Evolutionary conservation across 2,113 vertebrate genomes (phyloP), one percentile per base, ranked within the genome.

Genomic region (Recurvirostra avosetta): DNA sequence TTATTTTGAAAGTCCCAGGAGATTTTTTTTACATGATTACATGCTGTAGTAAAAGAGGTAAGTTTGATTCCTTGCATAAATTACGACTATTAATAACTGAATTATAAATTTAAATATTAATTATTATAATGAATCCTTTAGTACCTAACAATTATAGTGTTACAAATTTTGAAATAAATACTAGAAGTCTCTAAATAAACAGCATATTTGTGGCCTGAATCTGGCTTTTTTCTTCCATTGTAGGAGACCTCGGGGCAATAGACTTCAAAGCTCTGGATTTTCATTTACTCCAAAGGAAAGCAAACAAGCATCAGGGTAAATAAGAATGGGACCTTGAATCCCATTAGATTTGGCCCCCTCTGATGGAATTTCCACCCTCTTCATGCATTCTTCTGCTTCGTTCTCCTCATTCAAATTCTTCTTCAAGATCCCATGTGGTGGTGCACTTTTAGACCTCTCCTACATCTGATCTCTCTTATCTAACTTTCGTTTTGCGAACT

Each of bases 131-230:
- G 5, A 84, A 80, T 61, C 56, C 36, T 93, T 94, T 89, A 94
- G 87, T 92, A 89, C 73, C 65, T 94, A 84, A 85, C 79, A 93
- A 92, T 96, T 94, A 86, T 1, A 61, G 68, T 76, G 58, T 92
- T 76, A 91, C 43, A 89, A 95, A 92, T 80, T 91, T 83, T 82
- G 77, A 92, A 94, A 92, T 92, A 91, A 97, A 87, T 76, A 78
- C 52, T 30, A 36, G 32, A 87, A 92, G 20, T 32, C 32, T 70
- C 80, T 91, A 89, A 94, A 88, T 88, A 96, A 97, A 91, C 66
- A 95, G 68, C 7, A 3, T 50, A 27, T 56, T 41, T 88, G 53
- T 76, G 36, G 29, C 34, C 66, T 94, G 22, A 89, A 91, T 81
- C 11, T 38, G 43, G 22, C 18, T 41, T 78, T 84, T 85, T 89